These are phyloP conservation scores for Suillia variegata DNA, from an alignment of 2,888 invertebrate species.

Conservation along the genomic window DNA sequence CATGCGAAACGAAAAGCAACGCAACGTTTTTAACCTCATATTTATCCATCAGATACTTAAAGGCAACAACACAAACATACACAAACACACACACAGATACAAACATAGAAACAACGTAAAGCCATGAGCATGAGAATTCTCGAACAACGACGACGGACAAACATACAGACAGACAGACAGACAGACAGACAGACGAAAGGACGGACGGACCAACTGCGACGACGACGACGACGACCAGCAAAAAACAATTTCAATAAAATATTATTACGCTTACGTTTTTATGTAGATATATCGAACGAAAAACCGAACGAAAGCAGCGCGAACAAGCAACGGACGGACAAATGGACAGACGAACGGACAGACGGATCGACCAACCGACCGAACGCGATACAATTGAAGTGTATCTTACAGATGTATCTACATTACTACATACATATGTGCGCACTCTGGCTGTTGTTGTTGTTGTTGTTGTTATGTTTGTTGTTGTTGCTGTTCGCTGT, in stretches of 20 bases:
- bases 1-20: slow-evolving; percentile 33
- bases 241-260: slow-evolving; percentile 59
- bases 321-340: slow-evolving; percentile 10
- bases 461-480: slow-evolving; percentile 18
- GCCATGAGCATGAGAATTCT: slow-evolving; percentile 6
- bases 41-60: slow-evolving; percentile 57
- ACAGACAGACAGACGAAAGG: background rate
- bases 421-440: slow-evolving; percentile 18
- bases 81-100: too few relatives aligned
- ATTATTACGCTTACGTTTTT: slow-evolving; percentile 56
- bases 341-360: slow-evolving; percentile 19
- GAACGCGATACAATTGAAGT: slow-evolving; percentile 26
- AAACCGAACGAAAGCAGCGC: background rate
- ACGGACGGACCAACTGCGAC: slow-evolving; percentile 30
- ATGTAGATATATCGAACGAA: slow-evolving; percentile 40
- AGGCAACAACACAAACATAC: slow-evolving; percentile 19
- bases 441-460: slow-evolving; percentile 22
- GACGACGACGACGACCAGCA: slow-evolving; percentile 33
- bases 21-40: slow-evolving; percentile 59
- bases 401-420: slow-evolving; percentile 46
- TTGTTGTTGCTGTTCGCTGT: slow-evolving; percentile 20
- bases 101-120: too few relatives aligned
- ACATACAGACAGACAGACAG: background rate
- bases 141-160: background rate
- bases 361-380: slow-evolving; percentile 14